Base-by-base conservation (phyloP, 2,113 vertebrate genomes). In the Apteryx mantelli region DNA sequence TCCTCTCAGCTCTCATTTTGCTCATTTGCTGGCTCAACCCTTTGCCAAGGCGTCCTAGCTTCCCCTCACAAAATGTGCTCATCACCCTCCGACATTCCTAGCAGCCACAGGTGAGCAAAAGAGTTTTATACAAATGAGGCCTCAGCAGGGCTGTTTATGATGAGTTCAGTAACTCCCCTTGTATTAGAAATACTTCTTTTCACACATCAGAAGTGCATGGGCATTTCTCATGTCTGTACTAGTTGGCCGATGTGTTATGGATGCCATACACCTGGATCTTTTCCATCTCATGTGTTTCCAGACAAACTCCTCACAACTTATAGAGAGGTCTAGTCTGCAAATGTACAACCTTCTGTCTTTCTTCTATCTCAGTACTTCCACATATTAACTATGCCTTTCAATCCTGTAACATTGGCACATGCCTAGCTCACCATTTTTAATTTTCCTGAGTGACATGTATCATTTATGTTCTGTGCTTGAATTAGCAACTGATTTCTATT, bases 181-280 rank as follows among this genome's bases (percentile, higher is more conserved):
- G 26, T 64, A 13, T 25, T 52, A 65, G 28, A 89, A 86, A 61
- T 58, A 52, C 25, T 78, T 58, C 0, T 64, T 85, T 86, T 48
- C n/a, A 71, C 1, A 1, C 42, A 44, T 86, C 2, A 3, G 12
- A 20, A 28, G 14, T 48, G 14, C 30, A n/a, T 3, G 20, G 4
- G 3, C 26, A 6, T 75, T 82, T 61, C 68, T 53, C 21, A 14
- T 3, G 1, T 25, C 40, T 53, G 3, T 52, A 36, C 28, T 79
- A 38, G 11, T 32, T n/a, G 19, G 40, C 5, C 28, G 66, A 3
- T 56, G 13, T 42, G 16, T 70, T 11, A 13, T 61, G 32, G 55
- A 90, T 32, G 10, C 18, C 11, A 19, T 53, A 32, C 13, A 53
- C 4, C 1, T 30, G 46, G 18, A 12, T 38, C 34, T 82, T 61